Percentiles rank a stretch among this genome's conserved stretches.
These are phyloP conservation scores for Falcunculus frontatus DNA, from an alignment of 2,113 vertebrate species.

Conservation along the genomic window DNA sequence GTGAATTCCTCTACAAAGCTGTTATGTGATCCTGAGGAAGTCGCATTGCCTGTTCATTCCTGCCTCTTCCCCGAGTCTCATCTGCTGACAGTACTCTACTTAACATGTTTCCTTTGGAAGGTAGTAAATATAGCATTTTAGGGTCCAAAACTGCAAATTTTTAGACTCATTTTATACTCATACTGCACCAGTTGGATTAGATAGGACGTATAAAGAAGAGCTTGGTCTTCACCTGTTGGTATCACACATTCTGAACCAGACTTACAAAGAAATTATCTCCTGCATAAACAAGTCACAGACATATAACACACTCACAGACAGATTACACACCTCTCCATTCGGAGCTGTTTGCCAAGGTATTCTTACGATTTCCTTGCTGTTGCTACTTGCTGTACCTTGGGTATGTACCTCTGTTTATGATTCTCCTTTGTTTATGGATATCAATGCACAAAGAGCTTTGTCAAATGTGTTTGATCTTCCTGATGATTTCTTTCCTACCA, in stretches of 20 bases:
- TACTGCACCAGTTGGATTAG: neutral
- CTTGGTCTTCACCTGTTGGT: neutral
- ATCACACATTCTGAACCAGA: neutral
- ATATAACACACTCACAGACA: no score
- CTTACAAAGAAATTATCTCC: neutral
- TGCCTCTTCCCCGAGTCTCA: neutral
- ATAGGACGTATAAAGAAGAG: neutral
- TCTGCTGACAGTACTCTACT: slow-evolving; percentile 27
- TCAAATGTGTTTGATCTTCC: no score
- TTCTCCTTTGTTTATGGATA: no score
- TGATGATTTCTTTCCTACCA: no score
- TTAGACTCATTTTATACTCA: neutral
- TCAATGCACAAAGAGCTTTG: no score
- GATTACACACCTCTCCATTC: no score
- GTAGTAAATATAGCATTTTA: neutral
- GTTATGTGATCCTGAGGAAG: slow-evolving; percentile 59
- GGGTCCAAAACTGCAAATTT: neutral
- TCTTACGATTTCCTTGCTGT: no score
- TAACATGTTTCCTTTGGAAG: slow-evolving; percentile 5
- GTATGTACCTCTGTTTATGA: no score
- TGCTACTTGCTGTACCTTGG: no score
- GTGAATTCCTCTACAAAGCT: slow-evolving; percentile 37
- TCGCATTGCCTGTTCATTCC: neutral
- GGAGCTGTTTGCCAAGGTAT: no score
- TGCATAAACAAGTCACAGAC: neutral